Evolutionary conservation across 2,113 vertebrate genomes (phyloP).

Genomic region (Chaetodon auriga): DNA sequence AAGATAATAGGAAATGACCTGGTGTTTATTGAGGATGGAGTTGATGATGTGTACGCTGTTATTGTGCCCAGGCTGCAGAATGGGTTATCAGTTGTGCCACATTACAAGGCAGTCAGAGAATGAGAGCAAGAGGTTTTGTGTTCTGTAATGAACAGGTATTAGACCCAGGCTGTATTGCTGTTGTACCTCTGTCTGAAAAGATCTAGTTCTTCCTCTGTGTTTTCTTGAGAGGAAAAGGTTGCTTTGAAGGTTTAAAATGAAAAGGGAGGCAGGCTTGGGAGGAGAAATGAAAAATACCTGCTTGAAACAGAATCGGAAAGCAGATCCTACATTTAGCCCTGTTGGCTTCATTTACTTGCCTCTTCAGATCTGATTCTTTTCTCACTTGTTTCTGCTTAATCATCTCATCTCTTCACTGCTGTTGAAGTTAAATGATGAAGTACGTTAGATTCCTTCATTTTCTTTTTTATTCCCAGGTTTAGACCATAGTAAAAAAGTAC

Average conservation of each 20-base stretch:
- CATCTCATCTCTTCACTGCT: neutral
- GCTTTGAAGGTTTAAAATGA: slow-evolving; percentile 38
- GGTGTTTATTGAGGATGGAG: slow-evolving; percentile 21
- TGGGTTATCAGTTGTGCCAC: slow-evolving; percentile 24
- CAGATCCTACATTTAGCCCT: slow-evolving; percentile 7
- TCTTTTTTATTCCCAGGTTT: neutral
- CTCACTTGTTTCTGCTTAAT: neutral
- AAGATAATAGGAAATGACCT: slow-evolving; percentile 18
- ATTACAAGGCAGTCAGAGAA: slow-evolving; percentile 16
- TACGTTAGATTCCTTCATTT: neutral
- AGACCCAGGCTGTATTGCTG: neutral
- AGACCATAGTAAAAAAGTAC: neutral
- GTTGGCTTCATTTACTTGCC: slow-evolving; percentile 35
- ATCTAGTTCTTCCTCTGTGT: slow-evolving; percentile 1
- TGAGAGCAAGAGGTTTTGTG: slow-evolving; percentile 36
- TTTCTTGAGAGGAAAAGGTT: slow-evolving; percentile 6
- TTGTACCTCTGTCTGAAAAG: slow-evolving; percentile 18
- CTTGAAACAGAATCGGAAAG: slow-evolving; percentile 45
- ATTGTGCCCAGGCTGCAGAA: slow-evolving; percentile 10
- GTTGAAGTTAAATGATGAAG: neutral
- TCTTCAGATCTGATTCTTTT: slow-evolving; percentile 2
- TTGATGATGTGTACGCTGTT: slow-evolving; percentile 30
- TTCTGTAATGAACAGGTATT: slow-evolving; percentile 38
- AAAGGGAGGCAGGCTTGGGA: neutral
- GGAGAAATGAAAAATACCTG: slow-evolving; percentile 30